Evolutionary conservation across 2,113 vertebrate genomes (phyloP).

Genomic region (Vulpes lagopus): DNA sequence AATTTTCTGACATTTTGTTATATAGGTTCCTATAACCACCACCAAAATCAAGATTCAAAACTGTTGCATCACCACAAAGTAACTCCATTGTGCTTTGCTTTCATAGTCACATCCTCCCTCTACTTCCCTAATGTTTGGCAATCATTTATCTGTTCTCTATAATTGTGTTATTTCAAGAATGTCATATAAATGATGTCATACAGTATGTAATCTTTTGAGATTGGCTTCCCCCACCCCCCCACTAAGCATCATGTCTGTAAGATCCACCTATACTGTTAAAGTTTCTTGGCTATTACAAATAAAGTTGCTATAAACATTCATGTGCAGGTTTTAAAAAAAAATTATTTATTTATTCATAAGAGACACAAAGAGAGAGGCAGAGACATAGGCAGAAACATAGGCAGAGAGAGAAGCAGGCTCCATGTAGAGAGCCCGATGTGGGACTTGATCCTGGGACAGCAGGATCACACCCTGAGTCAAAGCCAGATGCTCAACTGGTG

Average conservation of each 20-base stretch:
- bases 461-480: too few species aligned
- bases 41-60: not conserved
- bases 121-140: not conserved
- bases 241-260: not conserved
- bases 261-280: not conserved
- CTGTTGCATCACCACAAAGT: not conserved
- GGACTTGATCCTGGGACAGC: too few species aligned
- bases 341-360: too few species aligned
- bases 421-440: too few species aligned
- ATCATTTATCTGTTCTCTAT: not conserved
- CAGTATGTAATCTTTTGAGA: not conserved
- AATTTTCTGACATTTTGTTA: not conserved
- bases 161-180: not conserved
- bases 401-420: too few species aligned
- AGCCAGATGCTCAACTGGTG: too few species aligned
- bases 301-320: not conserved
- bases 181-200: not conserved
- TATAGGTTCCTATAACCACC: not conserved
- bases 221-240: not conserved
- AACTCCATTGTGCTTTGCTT: not conserved
- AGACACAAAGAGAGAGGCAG: too few species aligned
- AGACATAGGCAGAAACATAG: too few species aligned
- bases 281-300: not conserved
- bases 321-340: not conserved
- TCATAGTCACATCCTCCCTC: not conserved